Evolutionary conservation across 2,113 vertebrate genomes (phyloP).

Genomic region (Tragelaphus buxtoni): DNA sequence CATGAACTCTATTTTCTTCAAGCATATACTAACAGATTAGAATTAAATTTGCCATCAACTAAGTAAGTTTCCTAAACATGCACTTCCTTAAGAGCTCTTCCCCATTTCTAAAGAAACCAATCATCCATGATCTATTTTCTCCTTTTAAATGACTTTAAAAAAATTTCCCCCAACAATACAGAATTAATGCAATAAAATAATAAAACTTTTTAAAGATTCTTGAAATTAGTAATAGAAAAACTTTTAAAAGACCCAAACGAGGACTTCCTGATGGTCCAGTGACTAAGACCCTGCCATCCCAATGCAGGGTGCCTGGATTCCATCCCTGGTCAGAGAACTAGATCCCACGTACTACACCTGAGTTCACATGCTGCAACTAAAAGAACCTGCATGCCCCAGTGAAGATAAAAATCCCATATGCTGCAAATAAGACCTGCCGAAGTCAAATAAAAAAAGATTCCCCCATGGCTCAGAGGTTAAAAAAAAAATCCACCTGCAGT

Average conservation of each 20-base stretch:
- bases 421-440: background rate
- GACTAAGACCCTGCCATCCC: background rate
- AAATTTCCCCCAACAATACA: background rate
- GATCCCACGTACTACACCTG: background rate
- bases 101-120: background rate
- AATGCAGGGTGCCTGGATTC: background rate
- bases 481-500: background rate
- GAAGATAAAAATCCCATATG: background rate
- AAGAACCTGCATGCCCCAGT: background rate
- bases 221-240: background rate
- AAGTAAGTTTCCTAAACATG: background rate
- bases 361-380: background rate
- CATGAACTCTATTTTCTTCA: slow-evolving; percentile 17
- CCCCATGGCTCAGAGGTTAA: background rate
- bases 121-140: background rate
- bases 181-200: slow-evolving; percentile 16
- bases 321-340: background rate
- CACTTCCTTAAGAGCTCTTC: slow-evolving; percentile 14
- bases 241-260: background rate
- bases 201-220: background rate
- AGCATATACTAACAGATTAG: background rate
- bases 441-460: background rate
- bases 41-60: slow-evolving; percentile 12
- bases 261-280: background rate
- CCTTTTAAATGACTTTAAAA: background rate